Base-by-base conservation (phyloP, 2,113 vertebrate genomes). In the Caloenas nicobarica region DNA sequence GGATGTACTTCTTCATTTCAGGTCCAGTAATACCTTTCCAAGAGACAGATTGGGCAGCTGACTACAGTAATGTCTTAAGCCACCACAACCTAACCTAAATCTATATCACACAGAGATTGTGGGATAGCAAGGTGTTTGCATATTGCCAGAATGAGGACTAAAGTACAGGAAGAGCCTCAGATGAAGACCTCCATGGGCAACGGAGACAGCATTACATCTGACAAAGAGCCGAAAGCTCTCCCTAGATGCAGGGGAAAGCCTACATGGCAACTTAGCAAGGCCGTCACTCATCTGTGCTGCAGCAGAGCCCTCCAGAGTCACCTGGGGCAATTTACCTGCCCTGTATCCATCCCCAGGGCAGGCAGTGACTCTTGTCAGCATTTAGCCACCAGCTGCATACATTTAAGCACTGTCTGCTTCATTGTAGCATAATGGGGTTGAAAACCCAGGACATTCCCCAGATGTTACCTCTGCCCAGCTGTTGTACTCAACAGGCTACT, bases 81-180 rank as follows among this genome's bases (percentile, higher is more conserved):
- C 51, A 84, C n/a, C 13, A 68, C 66, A 79, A 81, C 28, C 16
- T 28, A 38, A 84, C 57, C 10, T 48, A 58, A 71, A 82, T 21
- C 17, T 2, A 1, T 36, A n/a, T 21, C 13, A 9, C 9, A n/a
- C 17, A 50, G 33, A 62, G 3, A 60, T 13, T 0, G 0, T 1
- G 4, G 42, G 22, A 74, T 31, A 76, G 74, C 42, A 53, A 54
- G 9, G 13, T 50, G 38, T 66, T 86, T 62, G 13, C 46, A 25
- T 36, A 40, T 36, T 64, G n/a, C 25, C 28, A 60, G n/a, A 15
- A 23, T 38, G 38, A 86, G 54, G 61, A 74, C 36, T 57, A 81
- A 66, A 42, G 33, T 36, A 57, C 11, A 13, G 61, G 25, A 61
- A 11, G 14, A 77, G 33, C 68, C 42, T 29, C 76, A 64, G 26